phyloP scores from a whole-genome alignment of 2,113 vertebrate genomes.

The Upupa epops region DNA sequence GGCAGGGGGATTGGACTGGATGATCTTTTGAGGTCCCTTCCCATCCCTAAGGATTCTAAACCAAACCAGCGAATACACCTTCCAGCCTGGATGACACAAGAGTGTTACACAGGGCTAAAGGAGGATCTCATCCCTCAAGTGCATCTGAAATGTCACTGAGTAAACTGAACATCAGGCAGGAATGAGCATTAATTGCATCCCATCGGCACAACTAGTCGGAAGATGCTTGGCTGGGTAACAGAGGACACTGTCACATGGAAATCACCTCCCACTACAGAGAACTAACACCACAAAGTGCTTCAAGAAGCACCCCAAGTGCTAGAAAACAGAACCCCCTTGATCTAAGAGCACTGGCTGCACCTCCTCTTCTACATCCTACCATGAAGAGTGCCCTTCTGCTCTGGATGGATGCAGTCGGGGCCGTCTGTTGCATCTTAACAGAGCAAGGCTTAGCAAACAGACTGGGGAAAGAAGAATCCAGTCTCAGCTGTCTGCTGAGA shows the following conservation, averaged over 20 bases:
- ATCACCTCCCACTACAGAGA: neutral
- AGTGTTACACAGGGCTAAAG: neutral
- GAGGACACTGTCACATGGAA: neutral
- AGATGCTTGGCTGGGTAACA: neutral
- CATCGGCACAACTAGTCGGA: neutral
- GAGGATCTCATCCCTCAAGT: neutral
- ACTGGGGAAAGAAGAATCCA: neutral
- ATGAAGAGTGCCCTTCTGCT: neutral
- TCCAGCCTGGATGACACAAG: neutral
- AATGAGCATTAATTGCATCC: neutral
- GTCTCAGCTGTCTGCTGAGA: constrained; percentile 23
- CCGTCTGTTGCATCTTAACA: neutral
- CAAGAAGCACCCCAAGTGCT: neutral
- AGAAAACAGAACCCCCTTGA: neutral
- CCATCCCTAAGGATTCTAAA: too few species aligned
- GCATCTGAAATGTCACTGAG: neutral
- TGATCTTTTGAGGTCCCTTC: too few species aligned
- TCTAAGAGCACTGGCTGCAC: neutral
- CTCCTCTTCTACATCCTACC: neutral
- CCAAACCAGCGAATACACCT: neutral
- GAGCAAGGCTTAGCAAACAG: neutral
- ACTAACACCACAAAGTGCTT: neutral
- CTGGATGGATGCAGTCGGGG: neutral
- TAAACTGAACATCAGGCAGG: neutral
- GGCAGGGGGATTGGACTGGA: too few species aligned